Base-by-base conservation (phyloP, 2,797 vertebrate genomes). In the Odontamblyopus rebecca region DNA sequence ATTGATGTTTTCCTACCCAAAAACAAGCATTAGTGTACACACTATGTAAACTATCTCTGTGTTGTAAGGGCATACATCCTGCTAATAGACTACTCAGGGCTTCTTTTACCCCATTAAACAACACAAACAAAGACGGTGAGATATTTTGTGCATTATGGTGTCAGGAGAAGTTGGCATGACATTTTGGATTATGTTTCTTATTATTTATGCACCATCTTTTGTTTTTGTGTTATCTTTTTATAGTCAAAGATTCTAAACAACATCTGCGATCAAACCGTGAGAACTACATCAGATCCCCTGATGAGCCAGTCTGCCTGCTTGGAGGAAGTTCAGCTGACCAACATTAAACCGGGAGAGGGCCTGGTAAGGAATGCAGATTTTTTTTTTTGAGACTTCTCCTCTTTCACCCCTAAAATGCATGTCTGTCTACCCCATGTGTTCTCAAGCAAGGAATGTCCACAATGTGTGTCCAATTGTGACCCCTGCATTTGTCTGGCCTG, bases 231-330 rank as follows among this genome's bases (percentile, higher is more conserved):
- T 74, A 11, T 81, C 48, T 35, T 48, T 57, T 74, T 86, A 38
- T 84, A 98, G 97, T 96, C 96, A 35, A 98, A 97, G 90, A 92
- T 95, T 86, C 90, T 98, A 85, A 97, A 97, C 91, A 92, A 88
- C 79, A 97, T 98, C 91, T 98, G 96, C 12, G 97, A 98, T 85
- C 97, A 97, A 90, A 97, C 95, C 4, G 93, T 97, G 82, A 93
- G 93, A 72, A 96, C 95, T 18, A 92, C 96, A 50, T 94, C 95
- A 0, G 96, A 97, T 81, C 96, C 96, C 3, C 80, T 98, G 63
- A 94, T 96, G 94, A 97, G 95, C 92, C 97, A 97, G 85, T 96
- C 96, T 38, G 95, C 96, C 0, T 96, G 96, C 80, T 86, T 98
- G 84, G 95, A 97, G 27, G 96, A 97, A 72, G 96, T 98, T 77